Base-by-base conservation (phyloP, 2,888 invertebrate species). In the Drosophila peninsularis region DNA sequence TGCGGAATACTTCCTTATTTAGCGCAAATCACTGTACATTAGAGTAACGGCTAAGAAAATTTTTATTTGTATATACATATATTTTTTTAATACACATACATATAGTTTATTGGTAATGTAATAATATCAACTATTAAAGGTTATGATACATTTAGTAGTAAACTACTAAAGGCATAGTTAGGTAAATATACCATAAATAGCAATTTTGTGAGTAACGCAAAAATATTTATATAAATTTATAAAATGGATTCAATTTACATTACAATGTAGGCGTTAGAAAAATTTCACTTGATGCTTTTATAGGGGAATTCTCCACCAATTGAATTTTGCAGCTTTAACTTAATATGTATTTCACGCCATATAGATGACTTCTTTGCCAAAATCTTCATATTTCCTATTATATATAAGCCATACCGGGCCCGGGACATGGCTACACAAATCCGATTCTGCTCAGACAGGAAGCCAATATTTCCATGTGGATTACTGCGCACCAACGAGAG, bases 401-500 rank as follows among this genome's bases (percentile, higher is more conserved):
- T 94, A 90, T 95, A 96, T 54, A 97, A 93, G 37, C 94, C 95
- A 80, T 93, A 93, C 88, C 94, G 94, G 0, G 95, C 97, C 80
- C 97, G 93, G 0, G 96, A 96, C 54, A 97, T 91, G 0, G 96
- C 95, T 0, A 96, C 96, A 86, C 96, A 96, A 47, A 96, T 94
- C 54, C 96, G 94, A 90, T 96, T 96, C 54, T 94, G 93, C 34
- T 94, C 94, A 6, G 92, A 91, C 13, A 96, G 92, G 90, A 96
- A 96, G 0, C 96, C 96, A 66, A 96, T 95, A 70, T 93, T 94
- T 58, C 93, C 93, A n/a, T 94, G 93, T 49, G 91, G 90, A 91
- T 96, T 96, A 86, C 95, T 96, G 88, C 97, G 94, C 0, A 97
- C 97, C 17, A 97, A 91, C 0, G 96, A 96, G 64, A 97, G 92